A percentile compares a stretch with the other conserved stretches of the same genome.
phyloP scores from a whole-genome alignment of 2,797 vertebrate species.

The Enteromius trimaculatus region DNA sequence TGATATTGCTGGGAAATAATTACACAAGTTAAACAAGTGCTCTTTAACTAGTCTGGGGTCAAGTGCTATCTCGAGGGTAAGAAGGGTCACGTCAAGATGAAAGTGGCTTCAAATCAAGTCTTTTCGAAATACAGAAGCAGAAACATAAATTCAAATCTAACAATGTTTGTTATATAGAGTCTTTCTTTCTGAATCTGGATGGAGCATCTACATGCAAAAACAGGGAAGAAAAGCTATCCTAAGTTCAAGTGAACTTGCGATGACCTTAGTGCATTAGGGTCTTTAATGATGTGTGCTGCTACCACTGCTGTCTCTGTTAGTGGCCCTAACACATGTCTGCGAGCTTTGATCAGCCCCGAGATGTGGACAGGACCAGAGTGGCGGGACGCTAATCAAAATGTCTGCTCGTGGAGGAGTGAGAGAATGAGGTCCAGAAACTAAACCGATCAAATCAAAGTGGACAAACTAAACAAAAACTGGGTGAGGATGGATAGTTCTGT shows the following conservation, averaged over 20 bases:
- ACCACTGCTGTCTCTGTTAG: slow-evolving; percentile 50
- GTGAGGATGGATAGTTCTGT: slow-evolving; percentile 1
- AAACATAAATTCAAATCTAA: not conserved
- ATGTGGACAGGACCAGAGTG: slow-evolving; percentile 42
- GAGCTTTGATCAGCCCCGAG: slow-evolving; percentile 64
- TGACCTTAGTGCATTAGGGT: slow-evolving; percentile 51
- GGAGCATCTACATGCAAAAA: slow-evolving; percentile 3
- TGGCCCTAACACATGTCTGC: slow-evolving; percentile 61
- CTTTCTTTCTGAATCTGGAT: not conserved
- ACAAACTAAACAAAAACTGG: not conserved
- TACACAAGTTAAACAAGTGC: slow-evolving; percentile 56
- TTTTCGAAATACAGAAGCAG: not conserved
- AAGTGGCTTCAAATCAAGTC: slow-evolving; percentile 7
- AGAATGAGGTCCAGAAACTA: slow-evolving; percentile 45
- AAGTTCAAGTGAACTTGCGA: slow-evolving; percentile 55
- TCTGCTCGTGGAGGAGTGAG: slow-evolving; percentile 45
- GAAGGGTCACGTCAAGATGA: slow-evolving; percentile 33
- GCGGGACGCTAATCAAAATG: slow-evolving; percentile 45
- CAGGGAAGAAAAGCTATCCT: slow-evolving; percentile 33
- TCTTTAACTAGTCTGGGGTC: slow-evolving; percentile 50
- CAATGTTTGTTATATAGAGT: not conserved
- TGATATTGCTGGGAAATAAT: slow-evolving; percentile 50
- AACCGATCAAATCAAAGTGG: slow-evolving; percentile 21
- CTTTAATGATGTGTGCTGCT: slow-evolving; percentile 63
- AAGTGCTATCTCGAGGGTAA: slow-evolving; percentile 50